Evolutionary conservation across 2,888 invertebrate genomes (phyloP).

Genomic region (Strigamia maritima): DNA sequence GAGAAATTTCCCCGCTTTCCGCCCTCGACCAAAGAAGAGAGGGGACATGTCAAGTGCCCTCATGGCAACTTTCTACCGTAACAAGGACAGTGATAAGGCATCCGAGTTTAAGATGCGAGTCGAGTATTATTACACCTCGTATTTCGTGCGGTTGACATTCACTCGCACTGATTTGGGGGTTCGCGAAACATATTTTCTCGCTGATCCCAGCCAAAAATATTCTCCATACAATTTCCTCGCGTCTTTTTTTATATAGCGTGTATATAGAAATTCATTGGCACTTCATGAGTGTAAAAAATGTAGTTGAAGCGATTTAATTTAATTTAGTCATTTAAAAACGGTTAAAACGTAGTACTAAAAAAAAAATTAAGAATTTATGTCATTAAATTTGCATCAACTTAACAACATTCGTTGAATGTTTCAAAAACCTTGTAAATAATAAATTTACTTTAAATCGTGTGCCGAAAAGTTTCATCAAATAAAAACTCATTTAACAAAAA

Average conservation of each 20-base stretch:
- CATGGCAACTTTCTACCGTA: constrained; percentile 4
- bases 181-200: background rate
- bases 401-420: no score
- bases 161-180: background rate
- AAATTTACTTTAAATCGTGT: background rate
- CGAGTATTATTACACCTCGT: background rate
- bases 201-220: background rate
- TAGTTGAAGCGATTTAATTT: no score
- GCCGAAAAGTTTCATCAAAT: background rate
- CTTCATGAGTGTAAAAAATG: background rate
- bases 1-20: background rate
- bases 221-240: background rate
- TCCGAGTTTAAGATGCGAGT: background rate
- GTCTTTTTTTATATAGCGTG: background rate
- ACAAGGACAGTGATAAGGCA: background rate
- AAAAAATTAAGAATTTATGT: background rate
- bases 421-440: background rate
- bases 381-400: background rate
- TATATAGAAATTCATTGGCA: background rate
- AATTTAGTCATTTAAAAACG: background rate
- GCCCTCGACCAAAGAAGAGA: background rate
- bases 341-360: background rate
- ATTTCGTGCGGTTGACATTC: constrained; percentile 6
- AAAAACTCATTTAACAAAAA: background rate
- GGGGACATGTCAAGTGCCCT: constrained; percentile 4